These are phyloP conservation scores for Pollicipes pollicipes DNA, from an alignment of 1,140 invertebrate genomes.

Conservation along the genomic window DNA sequence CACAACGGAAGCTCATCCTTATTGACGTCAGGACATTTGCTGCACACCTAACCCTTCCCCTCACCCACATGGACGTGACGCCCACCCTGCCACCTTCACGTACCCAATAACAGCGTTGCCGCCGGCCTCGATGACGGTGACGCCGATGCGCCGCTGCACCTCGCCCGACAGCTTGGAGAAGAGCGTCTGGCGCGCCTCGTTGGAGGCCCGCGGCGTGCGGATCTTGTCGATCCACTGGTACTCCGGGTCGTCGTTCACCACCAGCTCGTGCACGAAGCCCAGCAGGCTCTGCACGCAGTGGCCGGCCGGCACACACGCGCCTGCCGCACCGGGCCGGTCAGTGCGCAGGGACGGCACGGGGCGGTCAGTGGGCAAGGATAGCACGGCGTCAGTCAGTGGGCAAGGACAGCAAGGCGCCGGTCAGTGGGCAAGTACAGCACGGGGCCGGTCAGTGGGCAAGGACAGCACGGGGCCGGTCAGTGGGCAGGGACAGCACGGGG, in stretches of 20 bases:
- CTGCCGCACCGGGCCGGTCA: constrained; percentile 28
- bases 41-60: no score
- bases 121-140: constrained; percentile 83
- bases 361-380: no score
- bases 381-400: no score
- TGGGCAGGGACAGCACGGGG: no score
- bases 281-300: constrained; percentile 69
- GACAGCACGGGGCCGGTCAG: no score
- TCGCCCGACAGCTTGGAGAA: constrained; percentile 91
- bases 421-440: no score
- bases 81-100: constrained; percentile 15
- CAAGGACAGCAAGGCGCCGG: no score
- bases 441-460: no score
- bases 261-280: constrained; percentile 90
- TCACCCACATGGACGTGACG: no score
- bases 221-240: constrained; percentile 99
- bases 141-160: constrained; percentile 76
- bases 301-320: constrained; percentile 66
- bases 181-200: constrained; percentile 85
- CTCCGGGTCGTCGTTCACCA: constrained; percentile 95
- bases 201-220: constrained; percentile 81
- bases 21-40: no score
- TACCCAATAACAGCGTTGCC: constrained; percentile 85
- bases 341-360: no score
- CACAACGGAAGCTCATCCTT: no score